A percentile compares a stretch with the other conserved stretches of the same genome.
These are phyloP conservation scores for Cladopsammia gracilis DNA, from an alignment of 64 coral and sea anemone genomes.

Conservation along the genomic window DNA sequence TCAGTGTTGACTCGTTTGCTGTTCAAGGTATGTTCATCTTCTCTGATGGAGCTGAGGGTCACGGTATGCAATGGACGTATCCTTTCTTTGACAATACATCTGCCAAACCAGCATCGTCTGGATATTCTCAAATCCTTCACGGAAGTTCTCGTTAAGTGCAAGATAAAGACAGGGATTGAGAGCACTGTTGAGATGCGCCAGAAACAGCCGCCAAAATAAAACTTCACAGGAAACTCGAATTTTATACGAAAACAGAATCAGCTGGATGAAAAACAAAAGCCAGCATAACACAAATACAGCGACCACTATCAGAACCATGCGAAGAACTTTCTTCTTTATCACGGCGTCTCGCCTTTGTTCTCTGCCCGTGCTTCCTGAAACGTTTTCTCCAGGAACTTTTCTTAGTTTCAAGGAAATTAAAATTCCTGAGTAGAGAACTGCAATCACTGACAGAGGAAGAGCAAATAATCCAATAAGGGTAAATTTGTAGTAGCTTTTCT, in stretches of 20 bases:
- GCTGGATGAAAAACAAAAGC: slow-evolving; percentile 83
- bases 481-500: slow-evolving; percentile 26
- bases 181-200: slow-evolving; percentile 76
- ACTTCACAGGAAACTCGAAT: slow-evolving; percentile 66
- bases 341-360: slow-evolving; percentile 19
- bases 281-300: slow-evolving; percentile 77
- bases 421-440: slow-evolving; percentile 48
- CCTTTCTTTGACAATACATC: background rate
- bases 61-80: background rate
- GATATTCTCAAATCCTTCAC: slow-evolving; percentile 37
- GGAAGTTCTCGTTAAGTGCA: slow-evolving; percentile 79
- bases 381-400: slow-evolving; percentile 38
- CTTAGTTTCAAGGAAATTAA: slow-evolving; percentile 37
- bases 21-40: background rate
- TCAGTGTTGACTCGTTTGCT: background rate
- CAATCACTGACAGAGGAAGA: slow-evolving; percentile 15
- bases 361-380: background rate
- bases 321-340: slow-evolving; percentile 69
- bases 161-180: slow-evolving; percentile 74
- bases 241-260: slow-evolving; percentile 75
- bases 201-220: slow-evolving; percentile 46
- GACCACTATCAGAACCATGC: slow-evolving; percentile 82
- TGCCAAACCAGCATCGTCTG: background rate
- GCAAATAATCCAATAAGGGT: slow-evolving; percentile 42
- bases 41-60: background rate